These are phyloP conservation scores for Neocrepidodera transversa DNA, from an alignment of 2,888 invertebrate genomes.

Conservation along the genomic window DNA sequence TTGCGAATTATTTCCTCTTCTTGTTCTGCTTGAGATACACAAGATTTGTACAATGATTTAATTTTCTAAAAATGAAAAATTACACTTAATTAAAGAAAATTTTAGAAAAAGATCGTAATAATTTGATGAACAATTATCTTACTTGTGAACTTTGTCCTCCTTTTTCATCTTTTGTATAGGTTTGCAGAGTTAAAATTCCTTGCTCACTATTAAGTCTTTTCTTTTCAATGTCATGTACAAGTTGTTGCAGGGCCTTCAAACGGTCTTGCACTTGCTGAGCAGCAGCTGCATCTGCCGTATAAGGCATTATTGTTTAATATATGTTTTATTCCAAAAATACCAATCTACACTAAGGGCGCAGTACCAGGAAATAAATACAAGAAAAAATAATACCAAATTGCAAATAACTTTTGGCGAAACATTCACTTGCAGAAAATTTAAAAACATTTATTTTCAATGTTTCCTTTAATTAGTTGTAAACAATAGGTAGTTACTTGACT, in stretches of 20 bases:
- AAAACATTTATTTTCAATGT: too few relatives aligned
- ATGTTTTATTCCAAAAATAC: conserved; percentile 34
- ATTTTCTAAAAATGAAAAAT: conserved; percentile 64
- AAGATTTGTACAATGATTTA: conserved; percentile 79
- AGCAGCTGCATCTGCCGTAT: conserved; percentile 76
- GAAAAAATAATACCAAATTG: too few relatives aligned
- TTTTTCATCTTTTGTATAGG: conserved; percentile 67
- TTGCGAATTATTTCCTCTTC: conserved; percentile 85
- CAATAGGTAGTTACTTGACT: too few relatives aligned
- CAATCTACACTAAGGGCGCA: conserved; percentile 63
- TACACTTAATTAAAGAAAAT: neutral
- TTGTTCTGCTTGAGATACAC: conserved; percentile 72
- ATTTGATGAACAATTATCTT: conserved; percentile 4
- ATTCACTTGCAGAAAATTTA: too few relatives aligned
- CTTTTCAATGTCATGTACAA: conserved; percentile 82
- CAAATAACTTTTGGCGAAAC: too few relatives aligned
- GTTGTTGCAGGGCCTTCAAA: conserved; percentile 75
- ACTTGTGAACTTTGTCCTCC: conserved; percentile 53
- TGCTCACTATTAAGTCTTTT: conserved; percentile 82
- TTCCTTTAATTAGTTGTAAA: too few relatives aligned
- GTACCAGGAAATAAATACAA: neutral
- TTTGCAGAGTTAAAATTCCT: conserved; percentile 78
- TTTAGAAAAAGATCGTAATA: neutral
- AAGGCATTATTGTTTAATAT: conserved; percentile 67
- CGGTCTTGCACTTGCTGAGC: conserved; percentile 77